A percentile compares a stretch with the other conserved stretches of the same genome.
These are phyloP conservation scores for Pempheris klunzingeri DNA, from an alignment of 2,797 vertebrate genomes.

Conservation along the genomic window DNA sequence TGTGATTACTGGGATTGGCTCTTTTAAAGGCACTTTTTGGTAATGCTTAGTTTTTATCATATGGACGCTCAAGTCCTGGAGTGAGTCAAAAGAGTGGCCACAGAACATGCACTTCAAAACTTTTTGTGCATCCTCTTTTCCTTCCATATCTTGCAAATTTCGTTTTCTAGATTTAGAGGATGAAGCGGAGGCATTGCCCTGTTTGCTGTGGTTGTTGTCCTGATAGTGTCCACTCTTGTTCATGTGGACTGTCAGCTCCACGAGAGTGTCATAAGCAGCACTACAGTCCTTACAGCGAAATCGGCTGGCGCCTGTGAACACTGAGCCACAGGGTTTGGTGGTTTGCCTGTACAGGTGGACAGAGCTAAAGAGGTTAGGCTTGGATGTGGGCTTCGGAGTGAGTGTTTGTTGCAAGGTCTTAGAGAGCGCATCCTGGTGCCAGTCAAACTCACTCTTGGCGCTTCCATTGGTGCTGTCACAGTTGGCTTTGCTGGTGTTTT, in stretches of 20 bases:
- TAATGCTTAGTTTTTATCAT: constrained; percentile 99
- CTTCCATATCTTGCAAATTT: constrained; percentile 96
- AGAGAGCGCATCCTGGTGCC: constrained; percentile 97
- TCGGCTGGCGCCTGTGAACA: constrained; percentile 97
- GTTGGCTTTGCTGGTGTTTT: constrained; percentile 89
- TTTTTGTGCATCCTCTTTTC: constrained; percentile 97
- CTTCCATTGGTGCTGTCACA: constrained; percentile 94
- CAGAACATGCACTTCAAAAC: constrained; percentile 99
- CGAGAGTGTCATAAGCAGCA: constrained; percentile 96
- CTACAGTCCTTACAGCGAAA: constrained; percentile 98
- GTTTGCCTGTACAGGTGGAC: constrained; percentile 98
- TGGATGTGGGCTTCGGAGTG: constrained; percentile 90
- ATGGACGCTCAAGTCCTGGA: constrained; percentile 98
- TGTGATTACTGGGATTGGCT: constrained; percentile 96
- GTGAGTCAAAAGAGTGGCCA: constrained; percentile 98
- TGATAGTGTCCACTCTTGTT: constrained; percentile 98
- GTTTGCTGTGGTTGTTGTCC: constrained; percentile 97
- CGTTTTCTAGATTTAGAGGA: constrained; percentile 96
- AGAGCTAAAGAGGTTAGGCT: constrained; percentile 98
- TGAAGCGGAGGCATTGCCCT: constrained; percentile 90
- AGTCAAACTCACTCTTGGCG: constrained; percentile 95
- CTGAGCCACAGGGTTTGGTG: constrained; percentile 92
- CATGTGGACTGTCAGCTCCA: constrained; percentile 98
- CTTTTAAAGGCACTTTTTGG: constrained; percentile 99
- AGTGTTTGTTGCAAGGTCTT: constrained; percentile 96